These are phyloP conservation scores for Nymphicus hollandicus DNA, from an alignment of 2,113 vertebrate genomes.

Conservation along the genomic window DNA sequence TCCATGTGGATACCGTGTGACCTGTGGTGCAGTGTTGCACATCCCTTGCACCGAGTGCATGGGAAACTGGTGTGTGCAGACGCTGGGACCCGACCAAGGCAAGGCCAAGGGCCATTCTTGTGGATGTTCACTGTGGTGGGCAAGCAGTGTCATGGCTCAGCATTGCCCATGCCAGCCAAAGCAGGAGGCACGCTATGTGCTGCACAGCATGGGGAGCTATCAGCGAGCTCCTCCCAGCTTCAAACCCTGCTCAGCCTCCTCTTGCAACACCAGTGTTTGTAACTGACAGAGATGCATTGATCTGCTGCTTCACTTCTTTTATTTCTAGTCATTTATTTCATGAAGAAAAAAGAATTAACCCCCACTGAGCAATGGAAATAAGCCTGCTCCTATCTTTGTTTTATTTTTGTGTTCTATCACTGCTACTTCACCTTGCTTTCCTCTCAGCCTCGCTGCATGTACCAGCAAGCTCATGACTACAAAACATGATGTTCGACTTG, in stretches of 20 bases:
- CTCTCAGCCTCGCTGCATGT: neutral
- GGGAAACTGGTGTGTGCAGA: accelerated
- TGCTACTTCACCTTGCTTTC: neutral
- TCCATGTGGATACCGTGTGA: neutral
- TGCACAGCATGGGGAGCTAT: neutral
- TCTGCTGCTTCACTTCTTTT: neutral
- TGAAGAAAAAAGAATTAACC: neutral
- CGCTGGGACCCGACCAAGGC: accelerated
- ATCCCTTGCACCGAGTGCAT: neutral
- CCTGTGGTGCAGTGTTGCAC: neutral
- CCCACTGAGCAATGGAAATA: neutral
- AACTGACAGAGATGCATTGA: neutral
- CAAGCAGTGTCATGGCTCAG: neutral
- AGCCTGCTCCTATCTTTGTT: neutral
- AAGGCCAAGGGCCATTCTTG: neutral
- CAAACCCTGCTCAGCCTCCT: neutral
- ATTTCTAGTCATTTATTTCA: neutral
- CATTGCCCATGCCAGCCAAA: neutral
- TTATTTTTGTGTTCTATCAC: neutral
- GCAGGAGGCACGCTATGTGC: neutral
- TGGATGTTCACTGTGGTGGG: neutral
- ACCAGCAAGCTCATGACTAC: neutral
- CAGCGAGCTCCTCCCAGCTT: neutral
- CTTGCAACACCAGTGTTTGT: neutral
- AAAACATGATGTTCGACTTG: neutral